Base-by-base conservation (phyloP, 1,140 invertebrate genomes). In the Caerostris darwini region DNA sequence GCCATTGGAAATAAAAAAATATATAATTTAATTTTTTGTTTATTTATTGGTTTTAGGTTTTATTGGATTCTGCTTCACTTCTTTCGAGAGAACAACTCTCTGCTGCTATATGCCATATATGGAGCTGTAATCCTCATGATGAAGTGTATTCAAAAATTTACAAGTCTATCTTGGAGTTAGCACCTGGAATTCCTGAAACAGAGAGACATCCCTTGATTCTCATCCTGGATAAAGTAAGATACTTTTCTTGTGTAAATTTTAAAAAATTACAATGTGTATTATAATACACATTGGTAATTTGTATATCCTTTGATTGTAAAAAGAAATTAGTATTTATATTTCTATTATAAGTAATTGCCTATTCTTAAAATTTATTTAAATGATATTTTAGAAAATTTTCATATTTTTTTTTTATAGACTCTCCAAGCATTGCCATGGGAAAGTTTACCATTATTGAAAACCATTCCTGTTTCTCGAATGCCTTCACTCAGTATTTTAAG, bases 341-440 rank as follows among this genome's bases (percentile, higher is more conserved):
- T 34, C 34, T 34, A 34, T 34, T 34, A 34, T 34, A 34, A 34
- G 34, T 34, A 34, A 34, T 34, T 34, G 34, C 2, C 34, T 34
- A 77, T 77, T 7, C 0, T 58, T 54, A 34, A 34, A 34, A 34
- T 2, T 34, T 34, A 34, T 34, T 34, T 34, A 34, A 34, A 34
- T 34, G 34, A 34, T 34, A 34, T 34, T 34, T 34, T 34, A 34
- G 34, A 34, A 34, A 34, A 67, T n/a, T 67, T n/a, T 94, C 14
- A 90, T n/a, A 34, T 57, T 2, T 83, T 6, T 94, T 92, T 95
- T 95, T 96, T 96, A 93, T 95, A 98, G 97, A 96, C 96, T 83
- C 95, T 98, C 57, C 98, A 98, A 96, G 96, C 97, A 87, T 96
- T 98, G 92, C 97, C 98, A 0, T 98, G 97, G 97, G 98, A 98